A percentile compares a stretch with the other conserved stretches of the same genome.
Conservation (phyloP, 2,113 vertebrate species). For the Athene noctua region DNA sequence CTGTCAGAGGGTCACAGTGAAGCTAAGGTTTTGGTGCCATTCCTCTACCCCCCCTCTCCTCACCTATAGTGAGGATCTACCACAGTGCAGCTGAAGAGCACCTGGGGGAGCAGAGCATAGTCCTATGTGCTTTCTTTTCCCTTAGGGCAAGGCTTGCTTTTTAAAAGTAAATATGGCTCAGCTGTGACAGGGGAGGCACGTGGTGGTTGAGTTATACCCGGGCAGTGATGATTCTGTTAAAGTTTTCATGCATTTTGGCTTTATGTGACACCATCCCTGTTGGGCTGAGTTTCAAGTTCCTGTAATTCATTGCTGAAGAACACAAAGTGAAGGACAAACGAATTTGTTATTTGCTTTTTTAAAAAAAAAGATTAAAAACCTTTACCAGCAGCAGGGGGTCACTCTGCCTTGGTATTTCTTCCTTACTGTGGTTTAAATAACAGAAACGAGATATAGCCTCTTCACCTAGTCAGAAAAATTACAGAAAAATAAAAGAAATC, state of each 20-base stretch:
- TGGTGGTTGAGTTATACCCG: fast-evolving
- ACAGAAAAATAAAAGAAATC: background rate
- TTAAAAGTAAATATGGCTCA: background rate
- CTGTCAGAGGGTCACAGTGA: background rate
- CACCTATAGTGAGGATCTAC: fast-evolving
- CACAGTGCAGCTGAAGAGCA: background rate
- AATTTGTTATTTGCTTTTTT: background rate
- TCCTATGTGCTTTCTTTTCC: background rate
- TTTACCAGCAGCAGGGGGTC: background rate
- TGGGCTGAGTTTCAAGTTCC: background rate
- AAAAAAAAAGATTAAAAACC: background rate
- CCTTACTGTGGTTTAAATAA: background rate
- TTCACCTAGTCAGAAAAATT: background rate
- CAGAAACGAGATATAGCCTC: background rate
- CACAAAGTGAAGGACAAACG: background rate
- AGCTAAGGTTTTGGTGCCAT: background rate
- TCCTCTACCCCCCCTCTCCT: background rate
- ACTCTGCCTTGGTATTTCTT: background rate
- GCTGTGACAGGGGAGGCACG: background rate
- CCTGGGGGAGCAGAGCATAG: background rate
- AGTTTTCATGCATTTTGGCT: background rate
- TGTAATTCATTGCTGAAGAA: background rate
- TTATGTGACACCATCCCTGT: background rate
- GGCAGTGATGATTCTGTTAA: background rate
- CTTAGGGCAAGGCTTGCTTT: background rate